Conservation (phyloP, 2,888 invertebrate species). For the Scaptomyza parva region DNA sequence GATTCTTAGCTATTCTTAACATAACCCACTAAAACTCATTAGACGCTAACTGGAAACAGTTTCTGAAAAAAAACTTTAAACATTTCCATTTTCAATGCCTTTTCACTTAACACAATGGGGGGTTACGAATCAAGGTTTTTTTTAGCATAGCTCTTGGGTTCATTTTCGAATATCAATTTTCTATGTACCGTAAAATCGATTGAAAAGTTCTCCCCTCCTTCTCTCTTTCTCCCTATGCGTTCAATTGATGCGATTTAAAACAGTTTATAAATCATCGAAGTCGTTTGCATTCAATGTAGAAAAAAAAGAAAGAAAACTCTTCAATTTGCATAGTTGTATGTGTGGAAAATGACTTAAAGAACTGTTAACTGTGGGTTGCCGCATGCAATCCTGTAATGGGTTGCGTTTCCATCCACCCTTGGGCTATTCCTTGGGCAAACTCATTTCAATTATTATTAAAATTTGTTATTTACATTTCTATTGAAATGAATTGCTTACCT, state of each 20-base stretch:
- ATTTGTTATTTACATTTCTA: constrained; percentile 82
- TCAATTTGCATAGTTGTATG: constrained; percentile 44
- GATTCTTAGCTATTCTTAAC: neutral
- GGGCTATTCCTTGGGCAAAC: constrained; percentile 39
- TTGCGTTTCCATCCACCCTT: constrained; percentile 31
- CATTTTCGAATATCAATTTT: constrained; percentile 53
- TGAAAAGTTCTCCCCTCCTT: constrained; percentile 38
- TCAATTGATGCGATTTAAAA: constrained; percentile 59
- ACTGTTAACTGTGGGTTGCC: constrained; percentile 62
- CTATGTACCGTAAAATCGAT: constrained; percentile 64
- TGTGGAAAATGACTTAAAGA: constrained; percentile 48
- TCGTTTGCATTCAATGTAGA: constrained; percentile 31
- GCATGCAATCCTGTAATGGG: constrained; percentile 57
- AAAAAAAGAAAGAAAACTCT: constrained; percentile 4
- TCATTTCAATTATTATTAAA: constrained; percentile 80
- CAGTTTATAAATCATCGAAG: constrained; percentile 70
- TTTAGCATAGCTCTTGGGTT: constrained; percentile 4
- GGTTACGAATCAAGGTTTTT: constrained; percentile 3
- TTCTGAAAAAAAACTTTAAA: neutral
- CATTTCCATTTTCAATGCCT: neutral
- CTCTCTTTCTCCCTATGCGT: constrained; percentile 6
- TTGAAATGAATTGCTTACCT: constrained; percentile 75
- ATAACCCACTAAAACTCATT: neutral
- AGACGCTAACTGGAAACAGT: constrained; percentile 4
- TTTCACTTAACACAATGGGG: constrained; percentile 9